Conservation (phyloP, 2,113 vertebrate genomes). For the Sarotherodon lohbergeri region DNA sequence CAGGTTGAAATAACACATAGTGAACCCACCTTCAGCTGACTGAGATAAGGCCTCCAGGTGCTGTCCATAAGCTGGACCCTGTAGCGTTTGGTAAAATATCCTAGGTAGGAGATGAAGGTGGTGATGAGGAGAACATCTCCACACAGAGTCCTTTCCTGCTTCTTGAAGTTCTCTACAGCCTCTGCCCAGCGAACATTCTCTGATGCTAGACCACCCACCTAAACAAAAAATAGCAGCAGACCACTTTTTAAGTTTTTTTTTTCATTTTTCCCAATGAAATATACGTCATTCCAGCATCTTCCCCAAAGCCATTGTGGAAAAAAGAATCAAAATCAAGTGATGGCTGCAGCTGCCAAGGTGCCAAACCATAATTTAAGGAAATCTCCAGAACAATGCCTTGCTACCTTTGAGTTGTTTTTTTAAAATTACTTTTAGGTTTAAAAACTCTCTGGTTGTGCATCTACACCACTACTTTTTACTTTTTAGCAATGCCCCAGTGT, state of each 20-base stretch:
- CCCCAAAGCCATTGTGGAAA: neutral
- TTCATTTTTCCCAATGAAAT: neutral
- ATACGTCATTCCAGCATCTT: neutral
- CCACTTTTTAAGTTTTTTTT: neutral
- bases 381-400: neutral
- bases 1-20: neutral
- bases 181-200: constrained; percentile 93
- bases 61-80: constrained; percentile 84
- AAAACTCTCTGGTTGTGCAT: constrained; percentile 18
- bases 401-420: neutral
- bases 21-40: constrained; percentile 77
- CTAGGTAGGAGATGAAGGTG: constrained; percentile 91
- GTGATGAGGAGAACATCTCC: constrained; percentile 88
- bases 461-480: constrained; percentile 14
- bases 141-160: constrained; percentile 84
- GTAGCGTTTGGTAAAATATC: constrained; percentile 89
- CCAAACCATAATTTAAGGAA: neutral
- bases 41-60: constrained; percentile 84
- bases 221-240: neutral
- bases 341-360: neutral
- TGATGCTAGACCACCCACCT: constrained; percentile 88
- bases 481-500: constrained; percentile 5
- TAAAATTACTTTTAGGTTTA: constrained; percentile 15
- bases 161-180: constrained; percentile 77
- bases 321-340: neutral